Evolutionary conservation across 2,113 vertebrate species (phyloP).

Genomic region (Oncorhynchus mykiss): DNA sequence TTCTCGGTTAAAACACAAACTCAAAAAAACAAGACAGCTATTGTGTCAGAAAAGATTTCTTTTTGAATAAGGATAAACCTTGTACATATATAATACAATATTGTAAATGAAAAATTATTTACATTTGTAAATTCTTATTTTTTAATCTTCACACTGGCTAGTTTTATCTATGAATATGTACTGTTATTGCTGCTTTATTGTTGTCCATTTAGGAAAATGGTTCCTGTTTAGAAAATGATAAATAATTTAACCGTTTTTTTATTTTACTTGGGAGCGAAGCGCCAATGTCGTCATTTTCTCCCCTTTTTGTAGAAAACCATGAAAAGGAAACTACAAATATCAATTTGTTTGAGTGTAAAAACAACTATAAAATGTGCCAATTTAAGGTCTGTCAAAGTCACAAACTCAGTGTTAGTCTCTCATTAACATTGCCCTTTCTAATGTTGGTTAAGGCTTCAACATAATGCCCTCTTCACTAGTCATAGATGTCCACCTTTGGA

Average conservation of each 20-base stretch:
- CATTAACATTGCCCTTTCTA: constrained; percentile 29
- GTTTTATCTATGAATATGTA: constrained; percentile 76
- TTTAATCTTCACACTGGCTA: constrained; percentile 83
- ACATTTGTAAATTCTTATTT: constrained; percentile 81
- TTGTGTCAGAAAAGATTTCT: constrained; percentile 80
- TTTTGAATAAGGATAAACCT: constrained; percentile 85
- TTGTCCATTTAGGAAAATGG: constrained; percentile 71
- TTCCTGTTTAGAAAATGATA: constrained; percentile 78
- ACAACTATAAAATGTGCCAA: constrained; percentile 75
- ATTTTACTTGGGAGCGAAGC: constrained; percentile 65
- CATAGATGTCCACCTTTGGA: constrained; percentile 20
- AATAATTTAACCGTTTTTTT: constrained; percentile 68
- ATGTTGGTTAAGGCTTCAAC: constrained; percentile 45
- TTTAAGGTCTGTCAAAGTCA: constrained; percentile 53
- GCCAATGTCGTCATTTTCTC: constrained; percentile 71
- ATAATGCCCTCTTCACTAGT: constrained; percentile 45
- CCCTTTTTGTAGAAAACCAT: constrained; percentile 71
- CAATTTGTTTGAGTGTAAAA: constrained; percentile 68
- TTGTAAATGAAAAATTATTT: constrained; percentile 86
- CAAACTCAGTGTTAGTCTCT: constrained; percentile 42
- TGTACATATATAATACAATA: constrained; percentile 89
- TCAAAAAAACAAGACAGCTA: constrained; percentile 79
- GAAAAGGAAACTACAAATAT: constrained; percentile 69
- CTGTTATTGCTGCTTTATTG: constrained; percentile 90
- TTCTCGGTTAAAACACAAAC: constrained; percentile 80